phyloP scores from a whole-genome alignment of 2,113 vertebrate species.

The Calidris pugnax region DNA sequence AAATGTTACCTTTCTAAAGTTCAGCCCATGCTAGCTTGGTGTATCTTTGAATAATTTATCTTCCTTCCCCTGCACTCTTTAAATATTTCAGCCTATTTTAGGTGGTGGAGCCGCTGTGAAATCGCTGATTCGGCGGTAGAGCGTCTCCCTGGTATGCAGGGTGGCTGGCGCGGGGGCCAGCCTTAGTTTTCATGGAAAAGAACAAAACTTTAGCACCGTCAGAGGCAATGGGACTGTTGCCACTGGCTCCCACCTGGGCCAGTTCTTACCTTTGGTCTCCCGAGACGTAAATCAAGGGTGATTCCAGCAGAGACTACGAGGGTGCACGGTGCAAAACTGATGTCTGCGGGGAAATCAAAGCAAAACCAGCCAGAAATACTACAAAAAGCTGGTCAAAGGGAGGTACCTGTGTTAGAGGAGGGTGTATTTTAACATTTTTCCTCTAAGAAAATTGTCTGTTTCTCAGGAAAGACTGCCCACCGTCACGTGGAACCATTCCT shows the following conservation, averaged over 20 bases:
- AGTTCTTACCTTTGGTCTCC: background rate
- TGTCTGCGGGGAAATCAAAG: background rate
- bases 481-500: background rate
- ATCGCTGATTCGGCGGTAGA: background rate
- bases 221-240: background rate
- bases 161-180: background rate
- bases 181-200: conserved; percentile 2
- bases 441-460: background rate
- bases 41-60: conserved; percentile 32
- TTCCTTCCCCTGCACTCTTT: background rate
- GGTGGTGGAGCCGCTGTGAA: background rate
- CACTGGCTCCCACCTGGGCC: background rate
- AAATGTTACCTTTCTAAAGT: conserved; percentile 41
- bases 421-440: background rate
- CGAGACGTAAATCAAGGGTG: background rate
- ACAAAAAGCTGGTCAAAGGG: background rate
- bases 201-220: background rate
- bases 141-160: background rate
- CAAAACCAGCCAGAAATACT: background rate
- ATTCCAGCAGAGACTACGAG: background rate
- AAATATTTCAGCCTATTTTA: conserved; percentile 25
- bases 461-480: background rate
- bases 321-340: background rate
- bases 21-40: conserved; percentile 11
- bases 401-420: background rate